Evolutionary conservation across 2,888 invertebrate species (phyloP).

Genomic region (Platynereis dumerilii): DNA sequence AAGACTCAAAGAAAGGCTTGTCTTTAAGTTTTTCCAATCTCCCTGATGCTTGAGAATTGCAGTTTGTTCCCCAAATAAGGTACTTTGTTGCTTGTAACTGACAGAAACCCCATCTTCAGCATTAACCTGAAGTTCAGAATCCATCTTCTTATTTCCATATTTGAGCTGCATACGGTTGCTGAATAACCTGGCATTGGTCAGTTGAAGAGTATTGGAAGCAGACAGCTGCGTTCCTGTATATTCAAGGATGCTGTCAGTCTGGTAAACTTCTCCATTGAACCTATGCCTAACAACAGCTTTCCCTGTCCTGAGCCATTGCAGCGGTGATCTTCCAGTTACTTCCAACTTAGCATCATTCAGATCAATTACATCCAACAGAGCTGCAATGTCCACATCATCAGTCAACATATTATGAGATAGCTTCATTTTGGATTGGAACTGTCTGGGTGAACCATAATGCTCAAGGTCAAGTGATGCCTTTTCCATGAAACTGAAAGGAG

Average conservation of each 20-base stretch:
- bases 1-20: no score
- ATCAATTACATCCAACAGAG: slow-evolving; percentile 18
- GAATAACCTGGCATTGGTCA: no score
- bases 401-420: not conserved
- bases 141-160: no score
- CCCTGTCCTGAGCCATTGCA: not conserved
- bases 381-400: not conserved
- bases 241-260: slow-evolving; percentile 1
- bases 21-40: no score
- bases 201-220: no score
- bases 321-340: slow-evolving; percentile 20
- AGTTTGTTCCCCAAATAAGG: no score
- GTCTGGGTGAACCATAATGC: not conserved
- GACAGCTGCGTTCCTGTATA: no score
- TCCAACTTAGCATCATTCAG: slow-evolving; percentile 24
- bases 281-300: slow-evolving; percentile 17
- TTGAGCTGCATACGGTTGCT: no score
- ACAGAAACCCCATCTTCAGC: no score
- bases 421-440: not conserved
- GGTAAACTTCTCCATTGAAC: slow-evolving; percentile 3
- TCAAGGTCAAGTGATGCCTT: not conserved
- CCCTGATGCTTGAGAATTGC: no score
- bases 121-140: no score
- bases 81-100: no score
- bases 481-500: slow-evolving; percentile 5